phyloP scores from a whole-genome alignment of 2,113 vertebrate genomes.

The Ibidorhyncha struthersii region DNA sequence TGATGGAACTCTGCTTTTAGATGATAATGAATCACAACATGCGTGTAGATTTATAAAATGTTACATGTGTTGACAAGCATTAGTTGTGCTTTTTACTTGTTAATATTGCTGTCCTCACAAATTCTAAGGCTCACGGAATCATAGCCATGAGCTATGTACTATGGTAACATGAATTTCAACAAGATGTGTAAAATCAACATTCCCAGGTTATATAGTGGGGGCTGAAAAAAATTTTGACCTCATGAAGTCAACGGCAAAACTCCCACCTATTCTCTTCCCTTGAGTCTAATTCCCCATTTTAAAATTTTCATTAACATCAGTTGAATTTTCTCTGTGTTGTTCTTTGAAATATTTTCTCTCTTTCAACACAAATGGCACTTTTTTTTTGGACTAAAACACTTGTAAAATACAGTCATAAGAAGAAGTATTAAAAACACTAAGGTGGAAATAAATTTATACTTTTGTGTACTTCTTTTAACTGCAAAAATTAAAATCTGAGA shows the following conservation, averaged over 20 bases:
- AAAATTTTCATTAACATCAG: not conserved
- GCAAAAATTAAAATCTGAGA: not conserved
- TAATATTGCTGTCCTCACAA: not conserved
- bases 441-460: not conserved
- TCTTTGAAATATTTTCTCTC: conserved; percentile 4
- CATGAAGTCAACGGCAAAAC: not conserved
- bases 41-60: not conserved
- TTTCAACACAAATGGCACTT: not conserved
- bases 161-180: not conserved
- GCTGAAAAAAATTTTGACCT: not conserved
- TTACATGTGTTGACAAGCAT: not conserved
- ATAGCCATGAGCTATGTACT: not conserved
- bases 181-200: not conserved
- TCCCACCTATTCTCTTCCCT: not conserved
- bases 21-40: not conserved
- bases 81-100: not conserved
- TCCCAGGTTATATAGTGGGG: not conserved
- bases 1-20: not conserved
- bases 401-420: not conserved
- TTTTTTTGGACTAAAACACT: not conserved
- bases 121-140: not conserved
- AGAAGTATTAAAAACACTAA: not conserved
- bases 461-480: not conserved
- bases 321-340: not conserved
- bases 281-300: not conserved